Percentiles rank a stretch among this genome's conserved stretches.
phyloP scores from a whole-genome alignment of 2,888 invertebrate species.

The Drosophila setosimentum region DNA sequence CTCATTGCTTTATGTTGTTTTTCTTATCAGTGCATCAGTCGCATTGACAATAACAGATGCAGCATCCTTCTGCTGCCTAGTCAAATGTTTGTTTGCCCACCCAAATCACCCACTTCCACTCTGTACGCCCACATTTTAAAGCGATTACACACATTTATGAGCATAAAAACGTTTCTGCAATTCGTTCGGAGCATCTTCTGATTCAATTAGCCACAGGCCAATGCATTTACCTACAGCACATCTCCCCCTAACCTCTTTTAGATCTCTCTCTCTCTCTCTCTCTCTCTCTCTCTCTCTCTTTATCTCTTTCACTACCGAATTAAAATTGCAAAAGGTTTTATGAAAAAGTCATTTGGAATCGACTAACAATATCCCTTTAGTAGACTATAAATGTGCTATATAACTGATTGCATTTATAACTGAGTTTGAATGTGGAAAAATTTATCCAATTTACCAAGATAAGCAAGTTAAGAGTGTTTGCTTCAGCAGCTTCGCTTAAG shows the following conservation, averaged over 20 bases:
- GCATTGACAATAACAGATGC: conserved; percentile 99
- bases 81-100: conserved; percentile 58
- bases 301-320: not conserved
- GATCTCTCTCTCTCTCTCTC: not conserved
- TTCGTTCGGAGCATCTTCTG: conserved; percentile 61
- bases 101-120: not conserved
- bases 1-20: conserved; percentile 4
- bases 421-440: not conserved
- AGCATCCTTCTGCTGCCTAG: conserved; percentile 86
- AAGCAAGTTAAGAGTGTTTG: not conserved
- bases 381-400: not conserved
- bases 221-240: conserved; percentile 39
- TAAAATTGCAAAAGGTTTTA: not conserved
- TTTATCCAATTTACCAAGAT: not conserved
- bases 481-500: not conserved
- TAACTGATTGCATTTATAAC: not conserved
- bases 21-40: conserved; percentile 92
- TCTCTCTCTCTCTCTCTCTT: not conserved
- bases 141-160: conserved; percentile 69
- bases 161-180: conserved; percentile 61
- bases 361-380: not conserved
- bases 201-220: conserved; percentile 75
- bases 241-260: not conserved
- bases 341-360: not conserved
- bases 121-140: conserved; percentile 34